Evolutionary conservation across 2,888 invertebrate species (phyloP), one percentile per base, ranked within the genome.

Genomic region (Heteropelma amictum): DNA sequence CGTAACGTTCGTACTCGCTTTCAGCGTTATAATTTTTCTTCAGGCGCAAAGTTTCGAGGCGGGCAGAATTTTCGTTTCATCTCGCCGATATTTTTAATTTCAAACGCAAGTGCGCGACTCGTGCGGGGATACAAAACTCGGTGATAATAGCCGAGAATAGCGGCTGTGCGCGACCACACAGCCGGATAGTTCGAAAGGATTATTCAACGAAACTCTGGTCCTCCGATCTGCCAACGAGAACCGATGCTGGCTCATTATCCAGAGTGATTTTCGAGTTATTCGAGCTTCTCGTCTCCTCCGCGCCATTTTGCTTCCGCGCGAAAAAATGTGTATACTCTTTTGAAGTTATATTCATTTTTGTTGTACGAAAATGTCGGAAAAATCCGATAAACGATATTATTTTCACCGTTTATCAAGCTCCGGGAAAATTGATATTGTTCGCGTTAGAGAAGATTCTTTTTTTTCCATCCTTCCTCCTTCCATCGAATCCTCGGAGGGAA

Each of bases 41-140:
- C 83, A 14, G 30, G 14, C 38, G 26, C 26, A 7, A 6, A 33
- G 14, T 82, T 82, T 84, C 83, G 81, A 79, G 78, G 63, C 74
- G 78, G 65, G 51, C 35, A 26, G 14, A 26, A 60, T 71, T 67
- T 54, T 65, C 81, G 84, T 88, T 87, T 87, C 84, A 87, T 87
- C 86, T 77, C 7, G 82, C 87, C 87, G 86, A 84, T 84, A 80
- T 83, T 83, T 82, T 84, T 81, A 81, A 83, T 85, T 83, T 81
- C 67, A 72, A 73, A 49, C 63, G 78, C 70, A 72, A 73, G 49
- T 65, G 78, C 70, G 47, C 45, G 71, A 67, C 33, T 35, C 70
- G 60, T 61, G 76, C 63, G 77, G 64, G 76, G 79, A 79, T 81
- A 77, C 79, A 80, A 77, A 70, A 69, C 47, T 3, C 10, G 53